Conservation (phyloP, 2,797 vertebrate species). For the Parauchenoglanis punctatus region DNA sequence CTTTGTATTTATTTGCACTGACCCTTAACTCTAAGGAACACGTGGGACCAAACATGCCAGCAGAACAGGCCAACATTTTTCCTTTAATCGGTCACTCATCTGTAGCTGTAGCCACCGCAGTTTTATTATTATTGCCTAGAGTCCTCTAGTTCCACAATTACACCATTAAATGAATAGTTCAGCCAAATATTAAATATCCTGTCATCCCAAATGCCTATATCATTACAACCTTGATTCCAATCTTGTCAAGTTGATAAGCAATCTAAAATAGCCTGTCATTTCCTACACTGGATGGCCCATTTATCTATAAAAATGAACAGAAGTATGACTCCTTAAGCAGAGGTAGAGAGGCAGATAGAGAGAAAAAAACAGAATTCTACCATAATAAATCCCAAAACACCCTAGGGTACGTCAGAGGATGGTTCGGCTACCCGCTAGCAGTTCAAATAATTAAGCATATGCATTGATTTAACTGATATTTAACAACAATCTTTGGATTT, state of each 20-base stretch:
- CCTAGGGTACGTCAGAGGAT: not conserved
- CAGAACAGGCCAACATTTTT: not conserved
- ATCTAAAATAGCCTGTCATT: not conserved
- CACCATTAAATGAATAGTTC: not conserved
- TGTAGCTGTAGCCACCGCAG: not conserved
- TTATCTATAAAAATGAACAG: not conserved
- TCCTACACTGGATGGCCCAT: not conserved
- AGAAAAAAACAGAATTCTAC: not conserved
- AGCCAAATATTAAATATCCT: not conserved
- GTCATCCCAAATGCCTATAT: not conserved
- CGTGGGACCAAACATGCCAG: not conserved
- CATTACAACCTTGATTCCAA: not conserved
- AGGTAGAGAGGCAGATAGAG: not conserved
- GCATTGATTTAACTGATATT: not conserved
- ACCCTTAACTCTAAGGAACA: not conserved
- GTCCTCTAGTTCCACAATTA: not conserved
- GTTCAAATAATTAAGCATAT: not conserved
- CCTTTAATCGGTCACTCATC: not conserved
- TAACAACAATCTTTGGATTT: not conserved
- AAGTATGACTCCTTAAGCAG: not conserved
- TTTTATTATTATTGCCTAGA: not conserved
- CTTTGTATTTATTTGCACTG: not conserved
- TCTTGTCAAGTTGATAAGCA: slow-evolving; percentile 2
- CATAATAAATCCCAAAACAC: not conserved
- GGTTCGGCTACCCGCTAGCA: not conserved